A percentile compares a stretch with the other conserved stretches of the same genome.
These are phyloP conservation scores for Psittacula cyanocephala DNA, from an alignment of 2,113 vertebrate genomes.

Conservation along the genomic window DNA sequence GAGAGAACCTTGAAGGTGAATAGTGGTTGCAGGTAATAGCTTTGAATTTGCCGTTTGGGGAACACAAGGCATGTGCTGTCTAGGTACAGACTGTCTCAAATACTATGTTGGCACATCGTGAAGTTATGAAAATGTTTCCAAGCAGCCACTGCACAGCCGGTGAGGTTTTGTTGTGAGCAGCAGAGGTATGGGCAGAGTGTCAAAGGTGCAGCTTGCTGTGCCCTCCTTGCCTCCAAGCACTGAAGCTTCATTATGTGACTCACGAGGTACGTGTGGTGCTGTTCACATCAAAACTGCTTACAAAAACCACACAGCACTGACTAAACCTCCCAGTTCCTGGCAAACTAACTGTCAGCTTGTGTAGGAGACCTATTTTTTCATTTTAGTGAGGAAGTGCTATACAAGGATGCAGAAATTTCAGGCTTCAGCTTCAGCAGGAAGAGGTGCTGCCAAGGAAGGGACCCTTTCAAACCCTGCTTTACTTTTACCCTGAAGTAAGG, in stretches of 20 bases:
- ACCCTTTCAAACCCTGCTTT: background rate
- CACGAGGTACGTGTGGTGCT: background rate
- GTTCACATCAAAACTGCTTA: conserved; percentile 6
- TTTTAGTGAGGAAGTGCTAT: background rate
- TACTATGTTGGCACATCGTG: background rate
- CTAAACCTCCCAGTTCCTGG: background rate
- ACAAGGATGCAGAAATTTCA: background rate
- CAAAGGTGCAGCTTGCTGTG: conserved; percentile 31
- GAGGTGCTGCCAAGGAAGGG: background rate
- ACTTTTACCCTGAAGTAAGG: no score
- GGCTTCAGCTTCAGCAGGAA: background rate
- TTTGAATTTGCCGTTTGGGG: background rate
- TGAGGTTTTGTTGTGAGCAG: background rate
- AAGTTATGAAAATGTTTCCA: background rate
- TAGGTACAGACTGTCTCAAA: background rate
- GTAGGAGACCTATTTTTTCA: background rate
- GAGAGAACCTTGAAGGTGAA: background rate
- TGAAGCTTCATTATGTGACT: conserved; percentile 26
- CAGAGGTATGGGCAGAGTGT: background rate
- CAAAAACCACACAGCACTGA: background rate
- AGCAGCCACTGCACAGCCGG: background rate
- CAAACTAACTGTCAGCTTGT: background rate
- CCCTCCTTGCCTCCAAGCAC: conserved; percentile 33
- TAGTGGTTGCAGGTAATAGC: background rate
- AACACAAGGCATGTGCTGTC: background rate